These are phyloP conservation scores for Pristiophorus japonicus DNA, from an alignment of 2,113 vertebrate genomes.

Conservation along the genomic window DNA sequence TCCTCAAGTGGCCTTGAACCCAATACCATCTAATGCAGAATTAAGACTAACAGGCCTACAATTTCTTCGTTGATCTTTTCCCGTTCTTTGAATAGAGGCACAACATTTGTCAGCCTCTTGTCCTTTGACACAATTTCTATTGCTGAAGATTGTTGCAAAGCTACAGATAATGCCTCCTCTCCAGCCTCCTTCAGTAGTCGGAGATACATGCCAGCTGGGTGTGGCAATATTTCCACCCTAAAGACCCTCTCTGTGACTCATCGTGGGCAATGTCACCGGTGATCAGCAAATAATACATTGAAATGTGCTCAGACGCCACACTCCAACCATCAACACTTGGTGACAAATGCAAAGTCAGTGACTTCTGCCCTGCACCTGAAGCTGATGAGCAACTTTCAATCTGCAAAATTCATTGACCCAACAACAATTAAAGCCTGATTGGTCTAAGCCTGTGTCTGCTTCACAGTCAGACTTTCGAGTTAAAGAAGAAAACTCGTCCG, in stretches of 20 bases:
- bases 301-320: background rate
- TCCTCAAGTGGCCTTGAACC: too few species aligned
- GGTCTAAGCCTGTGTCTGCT: background rate
- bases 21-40: too few species aligned
- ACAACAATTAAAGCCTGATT: background rate
- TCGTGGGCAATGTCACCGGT: background rate
- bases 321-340: background rate
- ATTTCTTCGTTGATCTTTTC: background rate
- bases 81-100: background rate
- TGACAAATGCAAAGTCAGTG: background rate
- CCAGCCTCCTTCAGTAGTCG: background rate
- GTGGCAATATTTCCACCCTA: background rate
- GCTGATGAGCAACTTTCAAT: background rate
- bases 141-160: background rate
- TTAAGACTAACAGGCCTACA: too few species aligned
- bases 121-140: background rate
- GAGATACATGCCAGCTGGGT: background rate
- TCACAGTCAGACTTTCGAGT: background rate
- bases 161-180: background rate
- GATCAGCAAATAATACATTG: background rate
- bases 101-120: background rate
- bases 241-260: background rate
- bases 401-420: background rate
- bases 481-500: background rate
- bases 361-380: background rate